A percentile compares a stretch with the other conserved stretches of the same genome.
Conservation (phyloP, 2,888 invertebrate genomes). For the Pharmacophagus antenor region DNA sequence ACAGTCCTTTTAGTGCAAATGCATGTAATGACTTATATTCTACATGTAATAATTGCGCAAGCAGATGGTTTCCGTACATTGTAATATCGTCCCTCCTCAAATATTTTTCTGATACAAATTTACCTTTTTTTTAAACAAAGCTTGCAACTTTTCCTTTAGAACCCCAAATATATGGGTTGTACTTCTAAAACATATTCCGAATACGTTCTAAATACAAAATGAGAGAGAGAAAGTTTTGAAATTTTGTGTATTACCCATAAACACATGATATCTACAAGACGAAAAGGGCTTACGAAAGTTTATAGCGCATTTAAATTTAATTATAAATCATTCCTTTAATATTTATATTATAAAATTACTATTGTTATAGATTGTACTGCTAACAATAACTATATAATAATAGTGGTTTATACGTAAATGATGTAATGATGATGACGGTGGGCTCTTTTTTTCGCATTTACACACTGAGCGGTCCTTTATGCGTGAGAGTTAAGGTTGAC, state of each 20-base stretch:
- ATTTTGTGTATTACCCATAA: not conserved
- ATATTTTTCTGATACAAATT: not conserved
- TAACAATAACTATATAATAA: too few species aligned
- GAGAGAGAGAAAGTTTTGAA: not conserved
- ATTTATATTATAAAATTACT: too few species aligned
- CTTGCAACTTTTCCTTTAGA: not conserved
- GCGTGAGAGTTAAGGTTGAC: too few species aligned
- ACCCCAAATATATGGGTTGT: not conserved
- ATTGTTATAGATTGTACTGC: too few species aligned
- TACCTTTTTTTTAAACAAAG: not conserved
- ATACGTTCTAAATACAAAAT: constrained; percentile 5
- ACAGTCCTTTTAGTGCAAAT: constrained; percentile 45
- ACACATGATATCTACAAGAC: not conserved
- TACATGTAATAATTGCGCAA: constrained; percentile 37
- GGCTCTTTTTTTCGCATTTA: too few species aligned
- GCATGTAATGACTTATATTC: constrained; percentile 47
- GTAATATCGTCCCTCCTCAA: constrained; percentile 4
- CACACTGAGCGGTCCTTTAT: too few species aligned
- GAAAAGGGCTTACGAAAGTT: not conserved
- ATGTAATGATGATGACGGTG: too few species aligned
- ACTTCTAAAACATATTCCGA: not conserved
- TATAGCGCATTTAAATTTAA: too few species aligned
- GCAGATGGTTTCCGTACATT: constrained; percentile 2
- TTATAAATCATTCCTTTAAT: too few species aligned
- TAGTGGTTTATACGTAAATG: too few species aligned